Evolutionary conservation across 1,140 invertebrate genomes (phyloP).

Genomic region (Scylla paramamosain): DNA sequence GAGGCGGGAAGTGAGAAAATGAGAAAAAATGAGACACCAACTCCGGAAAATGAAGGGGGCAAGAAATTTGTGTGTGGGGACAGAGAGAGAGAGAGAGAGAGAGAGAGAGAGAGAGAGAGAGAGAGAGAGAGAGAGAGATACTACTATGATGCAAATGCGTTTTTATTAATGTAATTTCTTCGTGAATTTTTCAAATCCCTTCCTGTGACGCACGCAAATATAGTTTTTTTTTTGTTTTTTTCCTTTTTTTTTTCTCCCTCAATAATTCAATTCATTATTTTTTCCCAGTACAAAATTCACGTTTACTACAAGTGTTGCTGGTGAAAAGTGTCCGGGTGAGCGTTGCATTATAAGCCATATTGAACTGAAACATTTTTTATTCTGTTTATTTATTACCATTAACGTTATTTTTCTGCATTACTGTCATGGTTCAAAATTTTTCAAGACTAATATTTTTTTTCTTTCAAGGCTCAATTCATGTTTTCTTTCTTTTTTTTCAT

Average conservation of each 20-base stretch:
- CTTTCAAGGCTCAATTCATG: no score
- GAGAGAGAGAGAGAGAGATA: background rate
- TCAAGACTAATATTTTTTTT: no score
- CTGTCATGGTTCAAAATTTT: no score
- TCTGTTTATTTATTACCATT: no score
- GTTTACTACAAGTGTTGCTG: background rate
- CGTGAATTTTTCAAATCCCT: no score
- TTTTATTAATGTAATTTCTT: no score
- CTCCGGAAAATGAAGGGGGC: slow-evolving; percentile 6
- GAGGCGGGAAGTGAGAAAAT: background rate
- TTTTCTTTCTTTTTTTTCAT: no score
- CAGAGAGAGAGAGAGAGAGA: background rate
- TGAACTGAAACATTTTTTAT: no score
- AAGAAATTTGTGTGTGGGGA: background rate
- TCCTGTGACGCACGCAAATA: no score
- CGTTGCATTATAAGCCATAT: no score
- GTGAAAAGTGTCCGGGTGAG: background rate
- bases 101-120: background rate
- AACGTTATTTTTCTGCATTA: no score
- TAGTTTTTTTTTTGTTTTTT: background rate
- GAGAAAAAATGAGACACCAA: background rate
- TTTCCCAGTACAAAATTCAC: background rate
- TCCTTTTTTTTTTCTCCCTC: background rate
- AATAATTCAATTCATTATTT: background rate
- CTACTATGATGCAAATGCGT: no score